Evolutionary conservation across 1,140 invertebrate species (phyloP).

Genomic region (Lineus longissimus): DNA sequence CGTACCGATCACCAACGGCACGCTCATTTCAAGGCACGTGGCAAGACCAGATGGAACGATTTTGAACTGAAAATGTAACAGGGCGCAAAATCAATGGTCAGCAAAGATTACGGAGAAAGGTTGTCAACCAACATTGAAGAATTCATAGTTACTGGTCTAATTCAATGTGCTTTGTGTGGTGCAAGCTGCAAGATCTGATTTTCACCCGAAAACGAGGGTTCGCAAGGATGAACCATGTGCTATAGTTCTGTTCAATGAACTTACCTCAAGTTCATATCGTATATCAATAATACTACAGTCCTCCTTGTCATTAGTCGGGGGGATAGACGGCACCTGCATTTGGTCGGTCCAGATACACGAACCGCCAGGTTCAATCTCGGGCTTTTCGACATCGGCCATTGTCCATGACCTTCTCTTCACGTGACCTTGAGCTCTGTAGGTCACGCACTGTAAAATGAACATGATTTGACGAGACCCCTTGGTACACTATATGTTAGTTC

Average conservation of each 20-base stretch:
- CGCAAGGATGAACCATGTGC: too few species aligned
- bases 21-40: background rate
- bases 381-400: background rate
- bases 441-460: background rate
- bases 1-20: background rate
- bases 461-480: background rate
- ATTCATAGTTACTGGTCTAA: too few species aligned
- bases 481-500: background rate
- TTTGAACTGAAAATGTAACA: background rate
- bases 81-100: background rate
- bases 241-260: too few species aligned
- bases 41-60: background rate
- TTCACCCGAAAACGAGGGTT: too few species aligned
- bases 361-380: background rate
- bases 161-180: background rate
- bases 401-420: background rate
- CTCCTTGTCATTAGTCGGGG: background rate
- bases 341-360: background rate
- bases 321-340: background rate
- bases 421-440: background rate
- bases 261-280: background rate
- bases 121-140: background rate
- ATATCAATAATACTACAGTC: slow-evolving; percentile 3
- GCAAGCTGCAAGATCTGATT: background rate
- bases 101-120: background rate